Base-by-base conservation (phyloP, 2,113 vertebrate genomes). In the Gadus macrocephalus region DNA sequence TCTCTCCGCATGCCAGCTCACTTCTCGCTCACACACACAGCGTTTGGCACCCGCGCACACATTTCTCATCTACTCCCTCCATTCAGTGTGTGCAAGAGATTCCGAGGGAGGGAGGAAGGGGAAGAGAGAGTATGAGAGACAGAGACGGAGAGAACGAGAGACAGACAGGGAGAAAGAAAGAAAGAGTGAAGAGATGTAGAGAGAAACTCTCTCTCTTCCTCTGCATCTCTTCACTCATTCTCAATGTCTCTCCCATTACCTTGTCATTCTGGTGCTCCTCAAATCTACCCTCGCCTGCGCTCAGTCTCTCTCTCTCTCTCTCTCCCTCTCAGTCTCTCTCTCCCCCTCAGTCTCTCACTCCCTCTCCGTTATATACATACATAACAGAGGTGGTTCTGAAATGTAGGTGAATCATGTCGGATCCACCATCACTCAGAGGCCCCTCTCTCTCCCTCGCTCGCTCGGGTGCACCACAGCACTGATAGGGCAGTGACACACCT, bases 41-140 rank as follows among this genome's bases (percentile, higher is more conserved):
- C 7, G 11, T 75, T 82, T 79, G 60, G 78, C 78, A 70, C 74
- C 72, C 42, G 11, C 42, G 11, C 42, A 49, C 77, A 76, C 75
- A 55, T 62, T 70, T 35, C 53, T 64, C 60, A 15, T 73, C 17
- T 19, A 35, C 25, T n/a, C 59, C 64, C 59, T 53, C 62, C 42
- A 27, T 35, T 25, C 64, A 38, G 17, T 62, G 67, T 64, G 55
- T 49, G n/a, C 55, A 61, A 38, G 55, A 66, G 60, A 58, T 42
- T 22, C 65, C 25, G 25, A 65, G 66, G 58, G 17, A 12, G 14
- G 53, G 53, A 19, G 58, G 1, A 17, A 19, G 1, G 4, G 1
- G 4, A 35, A 35, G 31, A 35, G 31, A 35, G 31, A 35, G 31
- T 1, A 7, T 5, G 31, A 35, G 31, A 35, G 31, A 35, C 25